These are phyloP conservation scores for Aspidiotus destructor DNA, from an alignment of 2,888 invertebrate genomes.

Conservation along the genomic window DNA sequence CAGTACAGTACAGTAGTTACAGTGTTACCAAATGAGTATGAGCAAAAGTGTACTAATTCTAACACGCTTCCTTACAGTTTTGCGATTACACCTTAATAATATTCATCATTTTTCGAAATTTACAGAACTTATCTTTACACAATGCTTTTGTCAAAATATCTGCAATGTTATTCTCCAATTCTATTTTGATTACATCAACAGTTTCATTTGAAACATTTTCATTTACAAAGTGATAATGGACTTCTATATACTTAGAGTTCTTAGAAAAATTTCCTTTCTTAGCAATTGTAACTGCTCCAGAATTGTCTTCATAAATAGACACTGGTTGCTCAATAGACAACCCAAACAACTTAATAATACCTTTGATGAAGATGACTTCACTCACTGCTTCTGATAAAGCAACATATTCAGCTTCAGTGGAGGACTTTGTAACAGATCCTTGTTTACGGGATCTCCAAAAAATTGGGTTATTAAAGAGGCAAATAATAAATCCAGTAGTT, in stretches of 20 bases:
- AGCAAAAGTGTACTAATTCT: too few species aligned
- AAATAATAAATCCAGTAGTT: conserved; percentile 3
- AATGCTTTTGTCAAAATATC: too few species aligned
- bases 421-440: not conserved
- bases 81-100: too few species aligned
- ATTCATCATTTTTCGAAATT: too few species aligned
- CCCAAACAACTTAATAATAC: not conserved
- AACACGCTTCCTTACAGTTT: too few species aligned
- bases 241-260: not conserved
- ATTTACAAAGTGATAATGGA: not conserved
- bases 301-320: not conserved
- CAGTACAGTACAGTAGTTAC: too few species aligned
- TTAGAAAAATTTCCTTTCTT: too few species aligned
- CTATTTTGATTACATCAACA: not conserved
- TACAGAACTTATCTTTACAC: too few species aligned
- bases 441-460: conserved; percentile 11
- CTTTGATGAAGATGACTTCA: not conserved
- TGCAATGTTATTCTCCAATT: not conserved
- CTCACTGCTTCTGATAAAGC: conserved; percentile 3
- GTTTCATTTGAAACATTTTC: not conserved
- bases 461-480: conserved; percentile 1
- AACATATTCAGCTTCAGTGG: too few species aligned
- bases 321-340: conserved; percentile 6
- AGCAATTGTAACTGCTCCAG: not conserved
- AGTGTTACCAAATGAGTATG: too few species aligned